phyloP scores from a whole-genome alignment of 2,797 vertebrate genomes.

The Crenuchus spilurus region DNA sequence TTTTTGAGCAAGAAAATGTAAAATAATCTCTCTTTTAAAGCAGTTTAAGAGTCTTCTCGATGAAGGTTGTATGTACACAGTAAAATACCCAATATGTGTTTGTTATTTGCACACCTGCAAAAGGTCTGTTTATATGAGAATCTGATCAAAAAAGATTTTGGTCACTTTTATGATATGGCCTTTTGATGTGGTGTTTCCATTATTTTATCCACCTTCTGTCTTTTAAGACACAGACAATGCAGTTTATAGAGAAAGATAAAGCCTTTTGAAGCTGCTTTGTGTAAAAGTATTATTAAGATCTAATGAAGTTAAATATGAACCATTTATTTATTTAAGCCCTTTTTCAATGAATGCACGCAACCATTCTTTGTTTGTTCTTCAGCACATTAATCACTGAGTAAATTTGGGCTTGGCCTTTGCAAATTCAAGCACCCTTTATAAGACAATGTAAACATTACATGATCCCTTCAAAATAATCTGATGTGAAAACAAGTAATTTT shows the following conservation, averaged over 20 bases:
- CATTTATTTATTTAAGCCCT: slow-evolving; percentile 59
- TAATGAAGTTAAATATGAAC: slow-evolving; percentile 57
- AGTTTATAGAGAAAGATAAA: slow-evolving; percentile 39
- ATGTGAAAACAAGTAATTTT: not conserved
- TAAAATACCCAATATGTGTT: not conserved
- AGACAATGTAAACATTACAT: slow-evolving; percentile 73
- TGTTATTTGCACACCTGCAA: not conserved
- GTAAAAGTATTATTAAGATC: slow-evolving; percentile 38
- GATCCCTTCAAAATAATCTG: slow-evolving; percentile 48
- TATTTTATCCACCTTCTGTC: slow-evolving; percentile 15
- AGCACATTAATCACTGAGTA: slow-evolving; percentile 71
- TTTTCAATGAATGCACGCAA: slow-evolving; percentile 53
- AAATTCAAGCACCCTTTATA: slow-evolving; percentile 71
- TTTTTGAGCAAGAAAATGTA: too few species aligned
- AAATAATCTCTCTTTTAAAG: too few species aligned
- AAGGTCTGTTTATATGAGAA: slow-evolving; percentile 15
- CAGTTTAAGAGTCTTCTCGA: too few species aligned
- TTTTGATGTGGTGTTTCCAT: slow-evolving; percentile 28
- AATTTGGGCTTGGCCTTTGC: slow-evolving; percentile 66
- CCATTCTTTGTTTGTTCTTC: slow-evolving; percentile 68
- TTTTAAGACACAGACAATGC: slow-evolving; percentile 22
- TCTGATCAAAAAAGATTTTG: not conserved
- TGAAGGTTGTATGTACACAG: not conserved
- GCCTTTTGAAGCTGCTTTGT: slow-evolving; percentile 40
- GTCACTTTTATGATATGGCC: not conserved